Evolutionary conservation across 2,797 vertebrate genomes (phyloP).

Genomic region (Gadopsis marmoratus): DNA sequence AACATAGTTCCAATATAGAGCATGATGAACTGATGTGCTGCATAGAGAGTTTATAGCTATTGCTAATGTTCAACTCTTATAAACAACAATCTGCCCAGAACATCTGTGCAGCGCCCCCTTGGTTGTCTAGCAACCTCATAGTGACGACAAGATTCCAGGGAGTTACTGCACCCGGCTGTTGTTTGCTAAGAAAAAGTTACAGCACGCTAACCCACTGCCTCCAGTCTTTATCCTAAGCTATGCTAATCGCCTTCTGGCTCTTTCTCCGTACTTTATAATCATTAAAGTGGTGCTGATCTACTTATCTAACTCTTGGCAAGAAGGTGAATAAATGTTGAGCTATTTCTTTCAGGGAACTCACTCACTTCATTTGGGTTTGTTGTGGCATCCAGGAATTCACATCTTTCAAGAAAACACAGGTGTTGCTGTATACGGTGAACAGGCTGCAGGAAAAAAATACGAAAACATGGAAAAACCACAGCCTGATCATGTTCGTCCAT

Average conservation of each 20-base stretch:
- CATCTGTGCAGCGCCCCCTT: background rate
- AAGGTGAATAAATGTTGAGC: background rate
- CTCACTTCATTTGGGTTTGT: background rate
- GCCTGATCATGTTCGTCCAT: background rate
- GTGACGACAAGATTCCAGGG: background rate
- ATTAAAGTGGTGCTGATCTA: background rate
- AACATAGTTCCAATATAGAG: too few species aligned
- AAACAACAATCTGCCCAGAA: background rate
- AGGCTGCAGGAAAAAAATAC: background rate
- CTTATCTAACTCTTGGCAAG: slow-evolving; percentile 7
- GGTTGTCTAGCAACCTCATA: background rate
- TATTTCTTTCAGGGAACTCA: slow-evolving; percentile 3
- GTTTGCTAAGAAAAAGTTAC: slow-evolving; percentile 15
- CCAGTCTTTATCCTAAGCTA: slow-evolving; percentile 32
- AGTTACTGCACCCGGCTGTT: background rate
- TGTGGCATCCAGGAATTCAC: background rate
- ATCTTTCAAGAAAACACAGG: background rate
- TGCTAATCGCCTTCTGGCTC: slow-evolving; percentile 16
- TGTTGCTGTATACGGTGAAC: background rate
- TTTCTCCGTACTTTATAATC: background rate
- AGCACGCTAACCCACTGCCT: background rate
- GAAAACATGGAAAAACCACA: background rate
- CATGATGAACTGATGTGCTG: too few species aligned
- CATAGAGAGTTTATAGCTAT: too few species aligned
- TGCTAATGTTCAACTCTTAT: too few species aligned